Evolutionary conservation across 2,113 vertebrate genomes (phyloP).

Genomic region (Chionis minor): DNA sequence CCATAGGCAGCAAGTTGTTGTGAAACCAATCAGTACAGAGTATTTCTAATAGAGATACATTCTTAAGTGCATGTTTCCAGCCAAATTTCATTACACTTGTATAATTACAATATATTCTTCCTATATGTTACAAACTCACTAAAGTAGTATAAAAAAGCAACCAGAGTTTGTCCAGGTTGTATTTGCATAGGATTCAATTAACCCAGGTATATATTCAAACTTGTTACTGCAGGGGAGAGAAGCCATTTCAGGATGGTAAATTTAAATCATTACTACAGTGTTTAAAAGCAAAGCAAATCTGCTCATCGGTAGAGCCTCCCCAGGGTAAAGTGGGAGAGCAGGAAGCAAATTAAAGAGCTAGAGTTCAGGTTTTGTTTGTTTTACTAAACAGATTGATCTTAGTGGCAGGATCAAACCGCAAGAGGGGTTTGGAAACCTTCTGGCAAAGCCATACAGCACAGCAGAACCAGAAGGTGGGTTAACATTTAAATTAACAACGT

Average conservation of each 20-base stretch:
- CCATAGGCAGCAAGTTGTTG: background rate
- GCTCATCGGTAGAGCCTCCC: background rate
- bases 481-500: background rate
- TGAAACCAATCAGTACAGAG: background rate
- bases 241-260: background rate
- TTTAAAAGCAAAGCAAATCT: slow-evolving; percentile 38
- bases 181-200: background rate
- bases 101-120: background rate
- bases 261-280: background rate
- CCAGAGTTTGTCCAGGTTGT: background rate
- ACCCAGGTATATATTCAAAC: background rate
- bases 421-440: background rate
- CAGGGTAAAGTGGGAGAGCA: background rate
- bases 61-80: background rate
- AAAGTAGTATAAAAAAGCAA: background rate
- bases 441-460: background rate
- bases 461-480: background rate
- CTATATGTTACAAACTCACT: background rate
- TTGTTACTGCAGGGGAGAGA: background rate
- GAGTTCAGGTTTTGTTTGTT: slow-evolving; percentile 1
- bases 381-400: slow-evolving; percentile 14
- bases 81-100: background rate
- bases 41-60: background rate
- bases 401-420: background rate
- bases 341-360: background rate